Evolutionary conservation across 2,113 vertebrate genomes (phyloP).

Genomic region (Sebastes fasciatus): DNA sequence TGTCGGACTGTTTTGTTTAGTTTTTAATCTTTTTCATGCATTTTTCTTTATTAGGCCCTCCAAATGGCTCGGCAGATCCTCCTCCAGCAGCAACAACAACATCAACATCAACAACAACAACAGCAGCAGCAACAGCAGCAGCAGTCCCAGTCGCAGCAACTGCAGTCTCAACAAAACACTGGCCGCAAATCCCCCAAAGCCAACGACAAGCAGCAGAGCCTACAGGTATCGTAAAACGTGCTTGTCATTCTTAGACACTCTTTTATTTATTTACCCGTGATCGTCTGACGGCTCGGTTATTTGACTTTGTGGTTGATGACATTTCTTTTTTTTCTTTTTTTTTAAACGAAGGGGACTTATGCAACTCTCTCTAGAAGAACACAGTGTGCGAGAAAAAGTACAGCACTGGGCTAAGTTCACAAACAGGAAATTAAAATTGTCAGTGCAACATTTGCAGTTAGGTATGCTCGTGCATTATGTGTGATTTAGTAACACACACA

Average conservation of each 20-base stretch:
- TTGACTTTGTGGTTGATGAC: constrained; percentile 51
- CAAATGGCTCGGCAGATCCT: constrained; percentile 96
- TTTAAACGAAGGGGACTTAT: constrained; percentile 21
- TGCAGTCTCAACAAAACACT: constrained; percentile 86
- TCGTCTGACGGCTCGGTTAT: constrained; percentile 26
- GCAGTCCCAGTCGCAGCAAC: constrained; percentile 73
- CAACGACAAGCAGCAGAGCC: constrained; percentile 92
- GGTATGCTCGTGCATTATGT: constrained; percentile 51
- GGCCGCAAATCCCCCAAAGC: constrained; percentile 93
- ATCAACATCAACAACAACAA: constrained; percentile 82
- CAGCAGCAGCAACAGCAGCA: constrained; percentile 85
- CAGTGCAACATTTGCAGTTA: constrained; percentile 68
- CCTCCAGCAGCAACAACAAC: constrained; percentile 91
- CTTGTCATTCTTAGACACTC: constrained; percentile 3
- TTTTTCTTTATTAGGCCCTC: constrained; percentile 87
- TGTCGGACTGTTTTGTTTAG: constrained; percentile 4
- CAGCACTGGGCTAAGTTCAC: constrained; percentile 68
- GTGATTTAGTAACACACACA: constrained; percentile 49
- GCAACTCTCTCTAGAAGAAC: constrained; percentile 58
- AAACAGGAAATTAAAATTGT: constrained; percentile 84
- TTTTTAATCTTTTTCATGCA: constrained; percentile 13
- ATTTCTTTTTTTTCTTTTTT: too few species aligned
- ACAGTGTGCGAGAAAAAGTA: constrained; percentile 49
- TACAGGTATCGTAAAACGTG: constrained; percentile 87
- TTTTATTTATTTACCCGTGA: constrained; percentile 11